A percentile compares a stretch with the other conserved stretches of the same genome.
phyloP scores from a whole-genome alignment of 2,888 invertebrate species.

The Amphipoea lucens region DNA sequence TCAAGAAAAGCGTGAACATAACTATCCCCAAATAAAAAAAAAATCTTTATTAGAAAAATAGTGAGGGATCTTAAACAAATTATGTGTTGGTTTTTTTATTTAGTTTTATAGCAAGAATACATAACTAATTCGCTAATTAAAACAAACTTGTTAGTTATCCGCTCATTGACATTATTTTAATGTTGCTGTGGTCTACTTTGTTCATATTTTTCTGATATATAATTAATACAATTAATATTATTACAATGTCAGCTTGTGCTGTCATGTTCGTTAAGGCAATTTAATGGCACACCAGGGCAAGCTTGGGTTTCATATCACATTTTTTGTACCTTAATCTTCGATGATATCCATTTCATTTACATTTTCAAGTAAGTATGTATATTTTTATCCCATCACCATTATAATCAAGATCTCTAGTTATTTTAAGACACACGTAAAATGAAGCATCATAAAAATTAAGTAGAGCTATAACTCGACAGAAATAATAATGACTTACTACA shows the following conservation, averaged over 20 bases:
- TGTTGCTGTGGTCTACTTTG: background rate
- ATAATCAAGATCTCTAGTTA: conserved; percentile 47
- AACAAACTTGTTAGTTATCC: conserved; percentile 22
- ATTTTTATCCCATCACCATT: conserved; percentile 37
- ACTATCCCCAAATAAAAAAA: background rate
- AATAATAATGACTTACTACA: conserved; percentile 48
- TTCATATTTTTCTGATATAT: conserved; percentile 24
- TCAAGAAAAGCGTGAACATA: background rate
- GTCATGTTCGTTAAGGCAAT: conserved; percentile 42
- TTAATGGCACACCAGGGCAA: conserved; percentile 45
- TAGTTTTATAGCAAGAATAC: background rate
- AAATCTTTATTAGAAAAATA: background rate
- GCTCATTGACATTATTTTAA: conserved; percentile 30
- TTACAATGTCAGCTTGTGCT: conserved; percentile 13
- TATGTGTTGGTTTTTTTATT: background rate
- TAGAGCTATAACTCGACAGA: conserved; percentile 44
- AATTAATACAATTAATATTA: conserved; percentile 53
- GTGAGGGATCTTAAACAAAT: background rate
- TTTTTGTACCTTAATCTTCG: conserved; percentile 42
- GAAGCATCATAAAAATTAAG: conserved; percentile 54
- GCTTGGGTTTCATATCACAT: conserved; percentile 42
- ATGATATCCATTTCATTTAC: conserved; percentile 41
- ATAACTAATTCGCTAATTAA: background rate
- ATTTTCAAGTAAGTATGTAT: conserved; percentile 43
- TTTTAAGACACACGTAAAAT: conserved; percentile 53